phyloP scores from a whole-genome alignment of 30 jellyfish, hydroid and myxozoan species.

The Mastigias papua region DNA sequence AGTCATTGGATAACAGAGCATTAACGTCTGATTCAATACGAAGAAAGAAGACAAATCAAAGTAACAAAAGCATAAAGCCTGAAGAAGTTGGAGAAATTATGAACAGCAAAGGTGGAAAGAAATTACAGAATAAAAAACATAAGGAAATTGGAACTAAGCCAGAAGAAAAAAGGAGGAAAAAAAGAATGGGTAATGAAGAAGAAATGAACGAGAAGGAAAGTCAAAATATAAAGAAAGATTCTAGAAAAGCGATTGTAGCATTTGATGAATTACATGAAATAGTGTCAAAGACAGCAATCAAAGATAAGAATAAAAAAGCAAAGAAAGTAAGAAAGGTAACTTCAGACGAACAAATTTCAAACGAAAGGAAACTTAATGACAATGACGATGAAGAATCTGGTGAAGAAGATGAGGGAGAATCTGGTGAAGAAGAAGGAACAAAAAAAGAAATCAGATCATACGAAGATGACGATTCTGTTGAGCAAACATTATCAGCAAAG shows the following conservation, averaged over 20 bases:
- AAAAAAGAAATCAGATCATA: conserved; percentile 26
- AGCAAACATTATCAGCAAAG: conserved; percentile 49
- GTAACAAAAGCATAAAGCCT: not conserved
- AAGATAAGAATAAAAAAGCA: not conserved
- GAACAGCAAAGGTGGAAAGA: conserved; percentile 2
- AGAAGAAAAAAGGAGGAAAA: not conserved
- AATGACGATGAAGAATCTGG: conserved; percentile 56
- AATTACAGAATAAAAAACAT: not conserved
- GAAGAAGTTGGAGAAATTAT: conserved; percentile 51
- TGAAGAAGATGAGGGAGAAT: conserved; percentile 70
- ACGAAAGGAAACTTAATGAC: conserved; percentile 15
- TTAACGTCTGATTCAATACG: not conserved
- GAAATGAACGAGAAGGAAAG: not conserved
- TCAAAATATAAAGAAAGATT: not conserved
- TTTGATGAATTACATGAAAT: conserved; percentile 95
- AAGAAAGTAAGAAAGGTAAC: conserved; percentile 19
- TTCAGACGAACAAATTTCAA: not conserved
- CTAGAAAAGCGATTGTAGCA: conserved; percentile 74
- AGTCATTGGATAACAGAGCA: not conserved
- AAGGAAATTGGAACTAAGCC: not conserved
- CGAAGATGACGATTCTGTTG: conserved; percentile 48
- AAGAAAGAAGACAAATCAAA: not conserved
- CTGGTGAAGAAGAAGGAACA: conserved; percentile 48
- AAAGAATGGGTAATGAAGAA: conserved; percentile 10
- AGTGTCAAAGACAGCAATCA: conserved; percentile 33